phyloP scores from a whole-genome alignment of 2,797 vertebrate genomes.

The Chiloscyllium punctatum region DNA sequence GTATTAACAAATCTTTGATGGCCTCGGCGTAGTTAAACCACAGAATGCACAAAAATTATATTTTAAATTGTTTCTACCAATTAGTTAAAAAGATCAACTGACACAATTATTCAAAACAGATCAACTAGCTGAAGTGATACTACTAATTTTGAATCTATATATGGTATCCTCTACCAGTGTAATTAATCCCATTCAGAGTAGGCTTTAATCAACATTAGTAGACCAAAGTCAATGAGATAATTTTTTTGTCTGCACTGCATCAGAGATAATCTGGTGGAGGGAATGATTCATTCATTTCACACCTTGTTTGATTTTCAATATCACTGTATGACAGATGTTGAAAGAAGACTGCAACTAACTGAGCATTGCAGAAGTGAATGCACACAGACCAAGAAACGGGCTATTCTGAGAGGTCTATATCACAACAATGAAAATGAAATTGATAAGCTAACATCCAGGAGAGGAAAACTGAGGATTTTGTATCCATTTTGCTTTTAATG shows the following conservation, averaged over 20 bases:
- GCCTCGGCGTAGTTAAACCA: background rate
- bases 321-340: background rate
- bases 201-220: background rate
- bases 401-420: background rate
- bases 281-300: background rate
- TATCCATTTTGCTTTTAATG: background rate
- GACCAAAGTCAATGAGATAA: background rate
- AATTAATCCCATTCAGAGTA: background rate
- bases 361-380: background rate
- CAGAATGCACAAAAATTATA: background rate
- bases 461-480: background rate
- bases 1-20: constrained; percentile 2
- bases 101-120: background rate
- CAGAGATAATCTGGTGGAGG: background rate
- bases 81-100: background rate
- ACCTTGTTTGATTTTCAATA: background rate
- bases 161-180: background rate
- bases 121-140: background rate
- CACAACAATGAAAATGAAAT: background rate
- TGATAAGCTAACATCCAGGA: background rate
- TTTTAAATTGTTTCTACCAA: background rate
- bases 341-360: background rate
- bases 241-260: background rate
- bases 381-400: background rate
- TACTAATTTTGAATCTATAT: background rate